Percentiles rank a stretch among this genome's conserved stretches.
These are phyloP conservation scores for Anoplius nigerrimus DNA, from an alignment of 2,888 invertebrate species.

Conservation along the genomic window DNA sequence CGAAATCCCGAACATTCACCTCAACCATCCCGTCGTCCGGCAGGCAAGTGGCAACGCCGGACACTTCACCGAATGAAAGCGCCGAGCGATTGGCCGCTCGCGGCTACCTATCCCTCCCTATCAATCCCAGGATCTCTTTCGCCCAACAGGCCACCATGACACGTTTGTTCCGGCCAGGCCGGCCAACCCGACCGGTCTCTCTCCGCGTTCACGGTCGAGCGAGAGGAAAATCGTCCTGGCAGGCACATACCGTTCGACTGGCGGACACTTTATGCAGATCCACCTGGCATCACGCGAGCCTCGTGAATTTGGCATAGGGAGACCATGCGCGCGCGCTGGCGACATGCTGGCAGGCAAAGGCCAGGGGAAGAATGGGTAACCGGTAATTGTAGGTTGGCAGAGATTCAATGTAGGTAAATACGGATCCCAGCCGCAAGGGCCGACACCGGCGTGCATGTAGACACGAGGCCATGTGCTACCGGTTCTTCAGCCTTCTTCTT, in stretches of 20 bases:
- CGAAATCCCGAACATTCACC: no score
- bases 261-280: slow-evolving; percentile 62
- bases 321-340: slow-evolving; percentile 40
- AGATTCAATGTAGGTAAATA: slow-evolving; percentile 75
- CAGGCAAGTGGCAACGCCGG: no score
- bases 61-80: no score
- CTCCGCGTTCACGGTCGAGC: slow-evolving; percentile 46
- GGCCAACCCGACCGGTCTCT: slow-evolving; percentile 22
- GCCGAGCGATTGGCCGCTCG: no score
- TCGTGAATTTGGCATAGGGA: slow-evolving; percentile 67
- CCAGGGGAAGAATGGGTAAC: slow-evolving; percentile 69
- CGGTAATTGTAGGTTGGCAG: slow-evolving; percentile 75
- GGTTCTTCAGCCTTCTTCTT: slow-evolving; percentile 45
- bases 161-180: slow-evolving; percentile 35
- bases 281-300: slow-evolving; percentile 54
- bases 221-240: slow-evolving; percentile 47
- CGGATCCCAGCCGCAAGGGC: slow-evolving; percentile 63
- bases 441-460: slow-evolving; percentile 64
- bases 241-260: slow-evolving; percentile 37
- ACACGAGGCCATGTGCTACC: slow-evolving; percentile 64
- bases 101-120: no score
- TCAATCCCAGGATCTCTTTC: no score
- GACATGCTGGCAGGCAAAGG: slow-evolving; percentile 28
- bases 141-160: not conserved
- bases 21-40: no score